Conservation (phyloP, 2,113 vertebrate species). For the Craseonycteris thonglongyai region DNA sequence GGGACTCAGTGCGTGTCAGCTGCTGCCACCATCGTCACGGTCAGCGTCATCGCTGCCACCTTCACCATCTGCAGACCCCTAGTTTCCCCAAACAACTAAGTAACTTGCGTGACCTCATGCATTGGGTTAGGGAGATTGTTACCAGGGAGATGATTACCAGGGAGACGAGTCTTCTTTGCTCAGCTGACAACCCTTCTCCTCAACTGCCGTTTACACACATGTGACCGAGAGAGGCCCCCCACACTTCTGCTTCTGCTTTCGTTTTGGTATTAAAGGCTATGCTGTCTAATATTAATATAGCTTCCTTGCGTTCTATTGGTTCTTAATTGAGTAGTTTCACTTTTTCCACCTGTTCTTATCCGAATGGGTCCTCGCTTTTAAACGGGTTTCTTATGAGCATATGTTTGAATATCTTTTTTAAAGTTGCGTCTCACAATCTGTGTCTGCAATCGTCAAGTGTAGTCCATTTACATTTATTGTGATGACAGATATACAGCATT, state of each 20-base stretch:
- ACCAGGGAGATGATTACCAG: not conserved
- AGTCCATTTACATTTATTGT: not conserved
- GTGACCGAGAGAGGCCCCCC: not conserved
- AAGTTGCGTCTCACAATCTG: not conserved
- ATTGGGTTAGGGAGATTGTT: no score
- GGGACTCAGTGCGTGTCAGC: rapidly evolving
- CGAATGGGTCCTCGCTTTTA: not conserved
- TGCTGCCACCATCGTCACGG: not conserved
- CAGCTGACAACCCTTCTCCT: not conserved
- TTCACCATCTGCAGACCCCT: not conserved
- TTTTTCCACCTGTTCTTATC: not conserved
- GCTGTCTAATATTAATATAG: not conserved
- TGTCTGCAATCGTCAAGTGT: not conserved
- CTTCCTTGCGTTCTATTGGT: not conserved
- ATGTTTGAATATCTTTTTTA: not conserved
- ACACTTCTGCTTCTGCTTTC: not conserved
- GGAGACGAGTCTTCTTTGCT: not conserved
- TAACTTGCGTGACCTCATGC: no score
- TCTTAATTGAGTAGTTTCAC: not conserved
- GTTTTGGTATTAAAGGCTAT: not conserved
- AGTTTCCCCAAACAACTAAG: not conserved
- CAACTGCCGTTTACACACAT: rapidly evolving
- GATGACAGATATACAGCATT: not conserved
- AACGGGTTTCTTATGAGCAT: not conserved
- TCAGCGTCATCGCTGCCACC: rapidly evolving